These are phyloP conservation scores for Bolinopsis microptera DNA, from an alignment of 37 sponge, comb jelly and placozoan species.

Conservation along the genomic window DNA sequence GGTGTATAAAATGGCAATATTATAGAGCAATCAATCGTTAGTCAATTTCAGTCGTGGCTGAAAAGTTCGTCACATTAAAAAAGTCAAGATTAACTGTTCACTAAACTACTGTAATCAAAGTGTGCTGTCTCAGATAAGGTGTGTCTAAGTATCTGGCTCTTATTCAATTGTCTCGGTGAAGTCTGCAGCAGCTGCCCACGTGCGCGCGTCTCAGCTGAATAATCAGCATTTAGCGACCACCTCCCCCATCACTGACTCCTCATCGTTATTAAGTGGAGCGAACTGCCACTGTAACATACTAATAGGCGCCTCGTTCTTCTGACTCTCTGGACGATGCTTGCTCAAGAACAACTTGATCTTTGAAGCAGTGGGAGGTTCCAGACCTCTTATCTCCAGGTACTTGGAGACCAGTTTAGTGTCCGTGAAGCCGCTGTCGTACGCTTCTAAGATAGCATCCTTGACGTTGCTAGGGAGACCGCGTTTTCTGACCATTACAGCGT, in stretches of 20 bases:
- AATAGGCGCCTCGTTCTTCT: not conserved
- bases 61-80: not conserved
- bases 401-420: conserved; percentile 3
- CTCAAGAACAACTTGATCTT: conserved; percentile 43
- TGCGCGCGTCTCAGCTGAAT: no score
- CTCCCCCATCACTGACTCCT: conserved; percentile 16
- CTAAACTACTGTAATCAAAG: no score
- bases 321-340: not conserved
- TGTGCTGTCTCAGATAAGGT: no score
- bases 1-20: not conserved
- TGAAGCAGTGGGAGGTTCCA: not conserved
- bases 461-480: not conserved
- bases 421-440: conserved; percentile 46
- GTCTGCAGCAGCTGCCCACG: no score
- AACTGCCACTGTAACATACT: conserved; percentile 59
- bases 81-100: not conserved
- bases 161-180: no score
- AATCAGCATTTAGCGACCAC: conserved; percentile 33
- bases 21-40: not conserved
- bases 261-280: not conserved
- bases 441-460: conserved; percentile 20
- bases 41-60: not conserved
- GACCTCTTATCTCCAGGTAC: conserved; percentile 24
- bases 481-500: not conserved
- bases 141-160: no score